Evolutionary conservation across 2,888 invertebrate genomes (phyloP).

Genomic region (Eristalis intricaria): DNA sequence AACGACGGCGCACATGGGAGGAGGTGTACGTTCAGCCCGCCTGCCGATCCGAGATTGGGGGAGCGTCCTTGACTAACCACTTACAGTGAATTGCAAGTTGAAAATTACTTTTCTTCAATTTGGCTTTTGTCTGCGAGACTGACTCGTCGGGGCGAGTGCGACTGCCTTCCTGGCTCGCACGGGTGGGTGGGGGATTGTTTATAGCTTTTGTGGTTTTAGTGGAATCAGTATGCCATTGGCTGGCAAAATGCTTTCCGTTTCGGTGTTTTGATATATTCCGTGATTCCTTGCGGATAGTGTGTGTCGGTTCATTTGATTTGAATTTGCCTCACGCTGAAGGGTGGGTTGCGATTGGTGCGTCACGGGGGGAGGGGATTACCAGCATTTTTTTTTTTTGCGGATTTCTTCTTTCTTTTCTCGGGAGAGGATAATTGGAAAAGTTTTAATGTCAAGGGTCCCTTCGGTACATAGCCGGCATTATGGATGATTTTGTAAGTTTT

Average conservation of each 20-base stretch:
- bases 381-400: background rate
- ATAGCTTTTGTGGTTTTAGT: constrained; percentile 50
- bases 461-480: background rate
- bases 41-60: background rate
- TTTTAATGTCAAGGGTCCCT: constrained; percentile 52
- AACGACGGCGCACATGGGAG: background rate
- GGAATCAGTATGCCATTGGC: constrained; percentile 48
- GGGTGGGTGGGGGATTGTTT: background rate
- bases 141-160: background rate
- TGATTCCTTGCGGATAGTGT: background rate
- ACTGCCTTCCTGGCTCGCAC: too few relatives aligned
- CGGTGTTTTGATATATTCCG: constrained; percentile 41
- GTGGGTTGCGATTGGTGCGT: background rate
- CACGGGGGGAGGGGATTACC: background rate
- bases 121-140: constrained; percentile 34
- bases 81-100: constrained; percentile 66
- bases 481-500: background rate
- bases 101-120: constrained; percentile 67
- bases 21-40: background rate
- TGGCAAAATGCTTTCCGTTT: constrained; percentile 28
- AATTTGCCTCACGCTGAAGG: constrained; percentile 23
- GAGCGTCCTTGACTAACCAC: constrained; percentile 62
- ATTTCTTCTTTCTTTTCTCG: background rate
- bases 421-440: constrained; percentile 63
- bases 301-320: constrained; percentile 7